A percentile compares a stretch with the other conserved stretches of the same genome.
Evolutionary conservation across 2,888 invertebrate genomes (phyloP).

Genomic region (Penaeus monodon): DNA sequence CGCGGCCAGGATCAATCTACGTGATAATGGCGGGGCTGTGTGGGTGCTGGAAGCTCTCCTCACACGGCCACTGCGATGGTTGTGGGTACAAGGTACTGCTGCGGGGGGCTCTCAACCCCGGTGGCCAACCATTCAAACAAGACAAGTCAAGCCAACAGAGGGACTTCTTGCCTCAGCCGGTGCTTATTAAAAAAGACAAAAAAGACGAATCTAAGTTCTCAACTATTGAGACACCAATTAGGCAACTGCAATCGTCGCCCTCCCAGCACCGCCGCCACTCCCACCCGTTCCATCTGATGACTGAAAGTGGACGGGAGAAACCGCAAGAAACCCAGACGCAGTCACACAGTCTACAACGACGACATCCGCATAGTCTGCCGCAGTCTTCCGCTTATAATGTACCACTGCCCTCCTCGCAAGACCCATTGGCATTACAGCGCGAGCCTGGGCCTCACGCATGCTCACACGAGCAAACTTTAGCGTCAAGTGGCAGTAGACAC

Average conservation of each 20-base stretch:
- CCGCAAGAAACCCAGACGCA: slow-evolving; percentile 34
- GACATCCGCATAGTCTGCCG: slow-evolving; percentile 52
- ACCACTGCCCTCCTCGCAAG: slow-evolving; percentile 31
- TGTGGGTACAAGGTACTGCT: slow-evolving; percentile 64
- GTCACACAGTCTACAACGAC: slow-evolving; percentile 53
- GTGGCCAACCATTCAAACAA: slow-evolving; percentile 43
- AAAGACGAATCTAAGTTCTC: slow-evolving; percentile 37
- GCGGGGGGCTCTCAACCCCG: slow-evolving; percentile 59
- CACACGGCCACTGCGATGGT: slow-evolving; percentile 61
- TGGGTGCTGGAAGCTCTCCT: slow-evolving; percentile 62
- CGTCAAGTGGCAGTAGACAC: not conserved
- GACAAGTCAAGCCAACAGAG: slow-evolving; percentile 22
- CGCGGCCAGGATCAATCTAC: slow-evolving; percentile 36
- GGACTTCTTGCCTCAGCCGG: slow-evolving; percentile 34
- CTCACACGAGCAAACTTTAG: slow-evolving; percentile 6
- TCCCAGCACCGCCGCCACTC: slow-evolving; percentile 54
- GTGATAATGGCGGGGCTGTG: slow-evolving; percentile 62
- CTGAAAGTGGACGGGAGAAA: slow-evolving; percentile 24
- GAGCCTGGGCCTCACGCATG: slow-evolving; percentile 26
- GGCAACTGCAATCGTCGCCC: slow-evolving; percentile 48
- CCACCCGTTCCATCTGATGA: slow-evolving; percentile 50
- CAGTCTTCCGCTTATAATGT: slow-evolving; percentile 64
- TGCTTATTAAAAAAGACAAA: slow-evolving; percentile 52
- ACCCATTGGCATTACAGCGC: not conserved
- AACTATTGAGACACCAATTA: slow-evolving; percentile 45